Evolutionary conservation across 1,140 invertebrate genomes (phyloP), one percentile per base, ranked within the genome.

Genomic region (Brachionus paranguensis): DNA sequence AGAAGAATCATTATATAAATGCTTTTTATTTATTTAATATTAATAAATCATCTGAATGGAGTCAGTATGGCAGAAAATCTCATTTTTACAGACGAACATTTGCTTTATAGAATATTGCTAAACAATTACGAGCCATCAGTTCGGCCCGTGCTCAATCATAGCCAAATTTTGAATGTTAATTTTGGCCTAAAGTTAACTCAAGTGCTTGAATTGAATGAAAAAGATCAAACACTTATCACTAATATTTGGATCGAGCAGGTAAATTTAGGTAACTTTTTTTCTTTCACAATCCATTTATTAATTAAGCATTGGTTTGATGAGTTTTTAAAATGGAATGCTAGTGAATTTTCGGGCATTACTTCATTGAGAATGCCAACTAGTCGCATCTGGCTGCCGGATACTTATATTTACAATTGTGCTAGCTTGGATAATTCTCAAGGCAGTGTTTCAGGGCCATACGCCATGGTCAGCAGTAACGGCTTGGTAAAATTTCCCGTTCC

Each of bases 311-410:
- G 97, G 97, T 96, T 95, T 88, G 97, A 99, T 90, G 95, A 97
- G 90, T 98, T 98, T 91, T 92, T 99, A 87, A 93, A 93, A 88
- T 99, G 97, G 97, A 96, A 99, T 47, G 11, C 72, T 90, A 93
- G 93, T 81, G 95, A 98, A 88, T 99, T 96, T 90, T 97, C 95
- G 72, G 95, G 95, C 83, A 95, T 99, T 17, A 94, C 93, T 90
- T 96, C 98, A 89, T 92, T 99, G 85, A 92, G 97, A 88, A 97
- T 99, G 90, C 95, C 96, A 85, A 96, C 96, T 74, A 94, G 96
- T 89, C 93, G 95, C 89, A 93, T 99, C 88, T 99, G 97, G 97
- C 97, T 98, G 91, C 97, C 97, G 85, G 97, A 99, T 90, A 96
- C 99, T 86, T 94, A 98, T 87, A 97, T 99, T 93, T 99, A 98